Percentiles rank a stretch among this genome's conserved stretches.
phyloP scores from a whole-genome alignment of 2,113 vertebrate species.

The Engystomops pustulosus region DNA sequence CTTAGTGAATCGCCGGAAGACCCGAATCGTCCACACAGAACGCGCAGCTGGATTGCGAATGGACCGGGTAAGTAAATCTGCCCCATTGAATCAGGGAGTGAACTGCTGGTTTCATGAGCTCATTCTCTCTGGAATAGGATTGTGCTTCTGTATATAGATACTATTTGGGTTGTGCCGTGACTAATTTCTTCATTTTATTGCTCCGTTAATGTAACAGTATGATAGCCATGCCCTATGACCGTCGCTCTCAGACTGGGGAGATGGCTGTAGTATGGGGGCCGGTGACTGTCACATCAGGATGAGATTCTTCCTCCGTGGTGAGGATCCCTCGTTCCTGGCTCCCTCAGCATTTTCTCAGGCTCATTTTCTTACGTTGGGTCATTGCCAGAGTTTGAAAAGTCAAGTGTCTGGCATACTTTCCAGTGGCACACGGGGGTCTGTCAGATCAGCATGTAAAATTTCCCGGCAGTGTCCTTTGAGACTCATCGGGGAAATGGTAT shows the following conservation, averaged over 20 bases:
- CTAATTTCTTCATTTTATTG: background rate
- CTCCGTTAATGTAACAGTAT: background rate
- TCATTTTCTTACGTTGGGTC: conserved; percentile 6
- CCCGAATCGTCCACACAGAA: too few relatives aligned
- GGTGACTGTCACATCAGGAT: background rate
- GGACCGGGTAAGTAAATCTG: too few relatives aligned
- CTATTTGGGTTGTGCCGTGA: background rate
- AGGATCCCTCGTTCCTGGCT: background rate
- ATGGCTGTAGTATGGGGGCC: background rate
- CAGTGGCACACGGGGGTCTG: conserved; percentile 18
- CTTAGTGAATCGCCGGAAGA: too few relatives aligned
- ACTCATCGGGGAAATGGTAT: conserved; percentile 11
- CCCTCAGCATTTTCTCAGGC: conserved; percentile 40
- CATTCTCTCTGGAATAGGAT: background rate
- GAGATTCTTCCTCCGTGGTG: background rate
- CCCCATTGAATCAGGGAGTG: background rate
- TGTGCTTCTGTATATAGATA: background rate
- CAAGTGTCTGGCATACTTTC: conserved; percentile 34
- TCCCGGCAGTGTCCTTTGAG: background rate
- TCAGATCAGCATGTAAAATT: conserved; percentile 6
- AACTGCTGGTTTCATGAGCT: background rate
- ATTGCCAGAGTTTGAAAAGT: conserved; percentile 20
- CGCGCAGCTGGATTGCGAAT: too few relatives aligned
- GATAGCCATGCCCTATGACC: background rate
- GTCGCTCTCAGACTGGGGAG: background rate